phyloP scores from a whole-genome alignment of 2,888 invertebrate species.

The Lysandra coridon region DNA sequence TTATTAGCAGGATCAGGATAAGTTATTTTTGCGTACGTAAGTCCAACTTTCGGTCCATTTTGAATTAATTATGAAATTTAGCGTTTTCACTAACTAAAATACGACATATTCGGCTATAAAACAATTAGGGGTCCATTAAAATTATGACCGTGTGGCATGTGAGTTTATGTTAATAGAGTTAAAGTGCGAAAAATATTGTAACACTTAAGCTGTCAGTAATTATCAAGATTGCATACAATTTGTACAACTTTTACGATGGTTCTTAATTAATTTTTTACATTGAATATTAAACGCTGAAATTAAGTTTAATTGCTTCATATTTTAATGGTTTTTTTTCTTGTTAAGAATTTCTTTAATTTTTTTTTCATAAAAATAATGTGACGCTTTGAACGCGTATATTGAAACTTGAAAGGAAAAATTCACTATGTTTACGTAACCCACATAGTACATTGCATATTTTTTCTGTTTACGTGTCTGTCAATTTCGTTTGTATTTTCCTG shows the following conservation, averaged over 20 bases:
- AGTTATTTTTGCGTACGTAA: neutral
- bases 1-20: too few species aligned
- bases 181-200: conserved; percentile 17
- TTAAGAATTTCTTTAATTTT: neutral
- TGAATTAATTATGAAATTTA: neutral
- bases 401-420: neutral
- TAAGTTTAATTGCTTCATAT: neutral
- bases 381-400: neutral
- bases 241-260: neutral
- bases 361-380: neutral
- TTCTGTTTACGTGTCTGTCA: neutral
- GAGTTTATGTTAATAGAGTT: neutral
- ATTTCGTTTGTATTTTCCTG: neutral
- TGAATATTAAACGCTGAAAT: neutral
- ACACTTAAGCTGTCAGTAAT: neutral
- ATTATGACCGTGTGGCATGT: conserved; percentile 1
- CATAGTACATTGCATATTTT: neutral
- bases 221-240: neutral
- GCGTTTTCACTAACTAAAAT: neutral
- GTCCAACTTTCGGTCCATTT: neutral
- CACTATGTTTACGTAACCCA: neutral
- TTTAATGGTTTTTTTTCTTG: neutral
- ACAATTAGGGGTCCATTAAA: conserved; percentile 6
- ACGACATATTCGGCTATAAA: conserved; percentile 6
- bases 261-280: neutral